A percentile compares a stretch with the other conserved stretches of the same genome.
Evolutionary conservation across 2,113 vertebrate species (phyloP).

Genomic region (cattle (Bos taurus)): ARS-UCD2.0 NC_037346.1:45025001-45025500

Average conservation of each 20-base stretch:
- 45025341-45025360: background rate
- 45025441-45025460: background rate
- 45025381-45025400: background rate
- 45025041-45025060: background rate
- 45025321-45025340: background rate
- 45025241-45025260: background rate
- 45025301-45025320: background rate
- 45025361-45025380: background rate
- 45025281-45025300: background rate
- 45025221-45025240: background rate
- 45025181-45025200: background rate
- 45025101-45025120: background rate
- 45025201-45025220: background rate
- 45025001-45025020: background rate
- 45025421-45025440: background rate
- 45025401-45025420: background rate
- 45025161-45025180: background rate
- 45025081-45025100: background rate
- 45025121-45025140: background rate
- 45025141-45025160: background rate
- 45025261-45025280: background rate
- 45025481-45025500: background rate
- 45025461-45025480: background rate
- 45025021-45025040: background rate
- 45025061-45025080: background rate